phyloP scores from a whole-genome alignment of 2,797 vertebrate genomes.

The Philypnodon macrostomus region DNA sequence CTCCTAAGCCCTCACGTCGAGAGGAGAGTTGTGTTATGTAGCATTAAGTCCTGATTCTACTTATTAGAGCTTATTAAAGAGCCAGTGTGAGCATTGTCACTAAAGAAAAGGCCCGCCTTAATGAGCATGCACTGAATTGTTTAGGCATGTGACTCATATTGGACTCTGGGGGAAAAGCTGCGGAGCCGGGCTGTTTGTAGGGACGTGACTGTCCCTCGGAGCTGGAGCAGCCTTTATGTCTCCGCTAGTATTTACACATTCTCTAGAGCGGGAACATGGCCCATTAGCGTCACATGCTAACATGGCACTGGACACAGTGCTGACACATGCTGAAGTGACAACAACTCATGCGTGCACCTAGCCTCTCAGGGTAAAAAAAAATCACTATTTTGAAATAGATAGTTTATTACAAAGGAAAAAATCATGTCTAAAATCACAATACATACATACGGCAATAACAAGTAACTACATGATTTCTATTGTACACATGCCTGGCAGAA shows the following conservation, averaged over 20 bases:
- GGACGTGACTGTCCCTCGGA: slow-evolving; percentile 47
- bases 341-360: slow-evolving; percentile 20
- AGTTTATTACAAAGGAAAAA: slow-evolving; percentile 10
- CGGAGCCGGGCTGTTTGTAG: slow-evolving; percentile 35
- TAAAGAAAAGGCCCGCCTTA: slow-evolving; percentile 45
- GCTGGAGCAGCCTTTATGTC: slow-evolving; percentile 47
- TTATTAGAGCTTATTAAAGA: slow-evolving; percentile 31
- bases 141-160: slow-evolving; percentile 61
- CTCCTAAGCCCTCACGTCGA: slow-evolving; percentile 12
- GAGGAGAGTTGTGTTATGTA: slow-evolving; percentile 17
- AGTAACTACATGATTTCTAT: not conserved
- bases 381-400: slow-evolving; percentile 12
- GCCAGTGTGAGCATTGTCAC: slow-evolving; percentile 27
- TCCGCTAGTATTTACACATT: slow-evolving; percentile 56
- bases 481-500: slow-evolving; percentile 21
- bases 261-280: slow-evolving; percentile 53
- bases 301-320: slow-evolving; percentile 28
- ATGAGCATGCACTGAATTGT: slow-evolving; percentile 18
- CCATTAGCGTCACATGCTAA: slow-evolving; percentile 68
- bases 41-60: slow-evolving; percentile 41
- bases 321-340: slow-evolving; percentile 28
- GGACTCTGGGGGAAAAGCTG: slow-evolving; percentile 51
- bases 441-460: too few species aligned
- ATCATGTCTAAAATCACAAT: too few species aligned
- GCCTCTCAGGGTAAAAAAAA: slow-evolving; percentile 5